Evolutionary conservation across 2,113 vertebrate species (phyloP), one percentile per base, ranked within the genome.

Genomic region (Pimephales promelas): DNA sequence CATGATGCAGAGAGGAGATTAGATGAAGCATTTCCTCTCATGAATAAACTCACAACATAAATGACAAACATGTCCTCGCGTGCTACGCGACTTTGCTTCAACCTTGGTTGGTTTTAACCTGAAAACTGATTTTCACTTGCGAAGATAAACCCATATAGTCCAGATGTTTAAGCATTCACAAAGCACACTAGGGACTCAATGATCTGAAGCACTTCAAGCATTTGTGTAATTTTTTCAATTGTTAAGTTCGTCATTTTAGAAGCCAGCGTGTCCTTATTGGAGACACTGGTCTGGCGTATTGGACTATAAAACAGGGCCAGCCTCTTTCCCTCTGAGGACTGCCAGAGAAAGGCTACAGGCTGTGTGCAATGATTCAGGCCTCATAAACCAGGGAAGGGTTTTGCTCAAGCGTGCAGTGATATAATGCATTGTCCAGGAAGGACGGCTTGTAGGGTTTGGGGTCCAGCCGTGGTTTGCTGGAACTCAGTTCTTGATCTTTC

Each of bases 401-500:
- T 68, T 79, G 83, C 82, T 75, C 45, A 83, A 80, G 83, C 61
- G 82, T 82, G 89, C 79, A 18, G 10, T 83, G 89, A 89, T 66
- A 84, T 77, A 89, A 82, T 5, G 86, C 84, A 88, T 66, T 87
- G 85, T 86, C 91, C 71, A 88, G 87, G 83, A 89, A 87, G 88
- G 86, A 83, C 84, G 71, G 84, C 86, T 89, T 83, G 86, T 56
- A 45, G 73, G 49, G 77, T 85, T 57, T 57, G 79, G 84, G 82
- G 87, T 89, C 83, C 71, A 81, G 89, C 89, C 86, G 28, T 31
- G 72, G 85, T 83, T 85, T 61, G 85, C 85, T 57, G 49, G 24
- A 74, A 89, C 85, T 84, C 54, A 88, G 83, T 56, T 47, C 22
- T 81, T 75, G 56, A 43, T 79, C 73, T 24, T n/a, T 68, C 56